Evolutionary conservation across 2,888 invertebrate species (phyloP), one percentile per base, ranked within the genome.

Genomic region (Sclerodermus sp.): DNA sequence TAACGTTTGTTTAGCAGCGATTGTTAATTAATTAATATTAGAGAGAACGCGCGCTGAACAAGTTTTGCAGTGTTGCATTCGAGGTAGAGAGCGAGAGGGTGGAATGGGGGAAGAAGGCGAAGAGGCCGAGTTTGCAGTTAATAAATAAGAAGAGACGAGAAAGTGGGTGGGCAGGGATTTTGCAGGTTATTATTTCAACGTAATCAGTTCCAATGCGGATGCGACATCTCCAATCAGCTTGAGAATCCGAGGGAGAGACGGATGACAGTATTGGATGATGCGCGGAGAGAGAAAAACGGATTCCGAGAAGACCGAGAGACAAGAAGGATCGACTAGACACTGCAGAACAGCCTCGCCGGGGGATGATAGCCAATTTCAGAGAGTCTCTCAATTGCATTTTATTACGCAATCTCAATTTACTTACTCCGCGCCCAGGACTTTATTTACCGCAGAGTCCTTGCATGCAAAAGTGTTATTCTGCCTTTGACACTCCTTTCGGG

Each of bases 171-270:
- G 5, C 34, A 4, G 12, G 34, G 14, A 42, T 42, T 37, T 17
- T 42, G 6, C 6, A 38, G 14, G 47, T 38, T 39, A 45, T 47
- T 48, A 48, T 48, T 40, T 45, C n/a, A 2, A 23, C n/a, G 47
- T 34, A 50, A 50, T 50, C 47, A 39, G 49, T 37, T 39, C 23
- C 44, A 23, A 41, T 44, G 38, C 37, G 49, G 42, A 50, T 47
- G 39, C 45, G 51, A 49, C 41, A 32, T 44, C 32, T 44, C 32
- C 43, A 23, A 45, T 48, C 42, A 29, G 40, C 34, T 40, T 36
- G 43, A 43, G 43, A 43, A 34, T 16, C 36, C 23, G 34, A 14
- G 10, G 2, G 18, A 34, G 23, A 36, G 43, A 43, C 17, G 43
- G 23, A 12, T 9, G 23, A 40, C 36, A 23, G 23, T 23, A 23